phyloP scores from a whole-genome alignment of 2,113 vertebrate genomes.

The Sakesphorus luctuosus region DNA sequence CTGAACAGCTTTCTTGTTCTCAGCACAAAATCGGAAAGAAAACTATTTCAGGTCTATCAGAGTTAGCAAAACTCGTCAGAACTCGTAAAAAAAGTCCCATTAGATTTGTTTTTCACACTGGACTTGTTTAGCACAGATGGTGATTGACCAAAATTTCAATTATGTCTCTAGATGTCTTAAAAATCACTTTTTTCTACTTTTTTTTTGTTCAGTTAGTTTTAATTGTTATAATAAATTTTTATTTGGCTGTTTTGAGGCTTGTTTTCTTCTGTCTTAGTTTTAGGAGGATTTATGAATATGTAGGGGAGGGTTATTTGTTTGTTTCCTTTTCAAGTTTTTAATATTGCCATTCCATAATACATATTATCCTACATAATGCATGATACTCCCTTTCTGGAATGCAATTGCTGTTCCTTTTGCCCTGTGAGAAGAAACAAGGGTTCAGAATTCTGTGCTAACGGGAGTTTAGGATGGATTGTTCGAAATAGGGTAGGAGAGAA shows the following conservation, averaged over 20 bases:
- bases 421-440: neutral
- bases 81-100: neutral
- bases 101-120: neutral
- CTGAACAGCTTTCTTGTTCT: neutral
- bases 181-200: neutral
- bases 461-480: neutral
- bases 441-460: neutral
- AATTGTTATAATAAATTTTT: neutral
- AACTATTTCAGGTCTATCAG: neutral
- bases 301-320: rapidly evolving
- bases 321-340: neutral
- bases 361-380: rapidly evolving
- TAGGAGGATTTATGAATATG: neutral
- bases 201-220: neutral
- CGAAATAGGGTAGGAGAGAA: neutral
- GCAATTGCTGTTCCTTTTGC: neutral
- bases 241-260: neutral
- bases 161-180: neutral
- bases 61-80: neutral
- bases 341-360: neutral
- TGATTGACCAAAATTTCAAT: neutral
- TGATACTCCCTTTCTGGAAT: neutral
- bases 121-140: neutral
- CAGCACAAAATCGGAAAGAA: neutral
- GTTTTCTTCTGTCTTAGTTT: neutral